A percentile compares a stretch with the other conserved stretches of the same genome.
Evolutionary conservation across 1,140 invertebrate genomes (phyloP).

Genomic region (Zophobas atratus): DNA sequence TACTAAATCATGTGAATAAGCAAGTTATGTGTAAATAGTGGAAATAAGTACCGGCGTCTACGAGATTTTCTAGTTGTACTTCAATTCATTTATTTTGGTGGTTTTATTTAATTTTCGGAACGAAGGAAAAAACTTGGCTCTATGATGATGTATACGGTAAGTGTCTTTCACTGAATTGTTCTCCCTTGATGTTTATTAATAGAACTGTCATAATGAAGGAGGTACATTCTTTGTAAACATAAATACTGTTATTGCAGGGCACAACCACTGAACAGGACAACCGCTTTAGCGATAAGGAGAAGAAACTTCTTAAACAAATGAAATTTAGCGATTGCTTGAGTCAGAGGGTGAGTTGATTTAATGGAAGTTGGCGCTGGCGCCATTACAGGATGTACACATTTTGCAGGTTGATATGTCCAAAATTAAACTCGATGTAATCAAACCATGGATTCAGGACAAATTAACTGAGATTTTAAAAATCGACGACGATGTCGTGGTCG

Average conservation of each 20-base stretch:
- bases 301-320: constrained; percentile 99
- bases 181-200: constrained; percentile 38
- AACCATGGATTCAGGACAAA: constrained; percentile 98
- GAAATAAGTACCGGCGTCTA: constrained; percentile 34
- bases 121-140: constrained; percentile 5
- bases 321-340: constrained; percentile 95
- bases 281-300: constrained; percentile 99
- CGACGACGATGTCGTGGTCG: constrained; percentile 98
- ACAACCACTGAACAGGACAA: constrained; percentile 99
- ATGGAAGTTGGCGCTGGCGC: not conserved
- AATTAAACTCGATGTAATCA: constrained; percentile 97
- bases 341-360: constrained; percentile 80
- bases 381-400: constrained; percentile 50
- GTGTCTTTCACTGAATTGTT: constrained; percentile 45
- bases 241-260: constrained; percentile 77
- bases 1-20: constrained; percentile 29
- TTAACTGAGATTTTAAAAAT: constrained; percentile 96
- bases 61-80: constrained; percentile 3
- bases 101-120: constrained; percentile 41
- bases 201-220: constrained; percentile 40
- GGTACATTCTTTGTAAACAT: constrained; percentile 27
- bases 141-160: constrained; percentile 73
- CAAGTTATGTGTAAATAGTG: constrained; percentile 14
- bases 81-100: constrained; percentile 23
- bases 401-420: constrained; percentile 97